Evolutionary conservation across 1,140 invertebrate genomes (phyloP), one percentile per base, ranked within the genome.

Genomic region (Paraescarpia echinospica): DNA sequence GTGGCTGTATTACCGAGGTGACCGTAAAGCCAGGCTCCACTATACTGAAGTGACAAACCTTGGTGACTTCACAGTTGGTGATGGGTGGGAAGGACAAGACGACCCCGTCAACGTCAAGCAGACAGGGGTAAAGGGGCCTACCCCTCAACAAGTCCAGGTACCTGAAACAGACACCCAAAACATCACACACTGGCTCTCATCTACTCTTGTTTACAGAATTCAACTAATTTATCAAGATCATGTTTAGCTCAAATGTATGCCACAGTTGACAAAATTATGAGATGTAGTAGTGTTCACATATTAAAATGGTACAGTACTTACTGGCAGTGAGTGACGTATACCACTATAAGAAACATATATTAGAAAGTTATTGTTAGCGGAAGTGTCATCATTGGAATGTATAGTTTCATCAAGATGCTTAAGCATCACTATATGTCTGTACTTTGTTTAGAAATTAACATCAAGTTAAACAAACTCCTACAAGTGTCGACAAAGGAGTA

Each of bases 1-100:
- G n/a, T n/a, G n/a, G n/a, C n/a, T n/a, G n/a, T n/a, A n/a, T n/a
- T n/a, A n/a, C n/a, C n/a, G n/a, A n/a, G n/a, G n/a, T n/a, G n/a
- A n/a, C n/a, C n/a, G n/a, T n/a, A n/a, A n/a, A n/a, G n/a, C n/a
- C n/a, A n/a, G n/a, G n/a, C n/a, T n/a, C n/a, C n/a, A n/a, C n/a
- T 77, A 27, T 77, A 77, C 22, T 18, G 8, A 27, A 31, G 27
- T 77, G 59, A 77, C 35, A 94, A 96, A 97, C 97, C 96, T 98
- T 98, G 5, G 98, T 97, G 93, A 97, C 96, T 89, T 98, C 97
- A 94, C 97, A 97, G 95, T 98, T 98, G 31, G 98, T 98, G 90
- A 98, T 97, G 0, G 98, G 98, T 91, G 98, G 98, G 95, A 98
- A 97, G 34, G 98, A 98, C 93, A 98, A 97, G 1, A 98, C 97